Conservation (phyloP, 2,888 invertebrate species). For the Caenorhabditis becei region DNA sequence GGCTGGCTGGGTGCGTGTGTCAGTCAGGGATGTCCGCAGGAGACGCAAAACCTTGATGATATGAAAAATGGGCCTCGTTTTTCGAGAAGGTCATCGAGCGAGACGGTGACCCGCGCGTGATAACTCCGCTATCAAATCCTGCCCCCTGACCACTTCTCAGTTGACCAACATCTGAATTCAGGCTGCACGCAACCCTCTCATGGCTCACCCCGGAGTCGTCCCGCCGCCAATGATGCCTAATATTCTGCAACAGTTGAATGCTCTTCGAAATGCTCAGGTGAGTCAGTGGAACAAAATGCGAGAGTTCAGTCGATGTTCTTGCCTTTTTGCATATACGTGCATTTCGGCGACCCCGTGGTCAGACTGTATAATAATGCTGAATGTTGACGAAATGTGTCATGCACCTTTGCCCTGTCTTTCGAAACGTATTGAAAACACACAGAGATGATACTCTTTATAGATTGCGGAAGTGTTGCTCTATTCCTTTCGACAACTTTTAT, state of each 20-base stretch:
- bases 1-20: conserved; percentile 10
- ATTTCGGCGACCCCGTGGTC: background rate
- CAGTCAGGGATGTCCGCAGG: background rate
- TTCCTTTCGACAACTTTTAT: too few species aligned
- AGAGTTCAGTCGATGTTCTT: background rate
- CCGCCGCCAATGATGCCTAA: conserved; percentile 65
- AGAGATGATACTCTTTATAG: background rate
- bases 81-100: conserved; percentile 24
- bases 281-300: background rate
- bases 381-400: conserved; percentile 17
- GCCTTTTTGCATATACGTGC: background rate
- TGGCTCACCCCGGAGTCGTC: conserved; percentile 31
- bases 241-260: conserved; percentile 66
- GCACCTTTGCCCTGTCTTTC: conserved; percentile 15
- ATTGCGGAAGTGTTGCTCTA: conserved; percentile 1
- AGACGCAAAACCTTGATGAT: conserved; percentile 23
- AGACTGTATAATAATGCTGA: conserved; percentile 13
- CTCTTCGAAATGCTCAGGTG: conserved; percentile 68
- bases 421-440: conserved; percentile 1
- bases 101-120: conserved; percentile 22
- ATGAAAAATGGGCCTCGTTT: conserved; percentile 24
- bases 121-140: conserved; percentile 2
- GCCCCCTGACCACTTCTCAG: background rate
- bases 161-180: conserved; percentile 19
- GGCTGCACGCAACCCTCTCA: conserved; percentile 36